Evolutionary conservation across 2,113 vertebrate species (phyloP).

Genomic region (Mesembrinibis cayennensis): DNA sequence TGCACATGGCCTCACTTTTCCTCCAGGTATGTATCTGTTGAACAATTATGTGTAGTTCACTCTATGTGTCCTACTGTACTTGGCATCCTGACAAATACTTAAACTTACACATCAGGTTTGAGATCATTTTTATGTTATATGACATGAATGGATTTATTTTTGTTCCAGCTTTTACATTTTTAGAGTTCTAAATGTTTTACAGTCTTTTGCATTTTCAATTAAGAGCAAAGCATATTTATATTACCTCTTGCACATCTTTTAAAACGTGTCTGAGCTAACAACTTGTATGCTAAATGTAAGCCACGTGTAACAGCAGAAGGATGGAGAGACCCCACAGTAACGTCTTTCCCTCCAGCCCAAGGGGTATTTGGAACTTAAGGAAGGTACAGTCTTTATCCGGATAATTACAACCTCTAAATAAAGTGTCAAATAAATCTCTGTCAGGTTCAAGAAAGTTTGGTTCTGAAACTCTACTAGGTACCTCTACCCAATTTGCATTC

Average conservation of each 20-base stretch:
- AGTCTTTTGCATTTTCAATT: background rate
- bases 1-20: background rate
- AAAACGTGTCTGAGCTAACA: conserved; percentile 9
- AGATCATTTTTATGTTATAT: background rate
- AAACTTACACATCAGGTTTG: background rate
- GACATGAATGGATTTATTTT: conserved; percentile 13
- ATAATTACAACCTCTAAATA: conserved; percentile 43
- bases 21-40: background rate
- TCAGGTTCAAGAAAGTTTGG: conserved; percentile 7
- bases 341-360: background rate
- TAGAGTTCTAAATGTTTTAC: background rate
- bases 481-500: conserved; percentile 26
- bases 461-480: conserved; percentile 34
- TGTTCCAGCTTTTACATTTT: background rate
- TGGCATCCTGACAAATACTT: background rate
- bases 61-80: background rate
- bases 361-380: background rate
- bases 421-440: conserved; percentile 33
- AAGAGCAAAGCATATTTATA: background rate
- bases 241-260: background rate
- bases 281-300: background rate
- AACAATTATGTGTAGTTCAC: background rate
- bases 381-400: conserved; percentile 15
- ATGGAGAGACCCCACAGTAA: background rate
- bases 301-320: background rate